These are phyloP conservation scores for Echinometra lucunter DNA, from an alignment of 53 echinoderm and acorn worm species.

Conservation along the genomic window DNA sequence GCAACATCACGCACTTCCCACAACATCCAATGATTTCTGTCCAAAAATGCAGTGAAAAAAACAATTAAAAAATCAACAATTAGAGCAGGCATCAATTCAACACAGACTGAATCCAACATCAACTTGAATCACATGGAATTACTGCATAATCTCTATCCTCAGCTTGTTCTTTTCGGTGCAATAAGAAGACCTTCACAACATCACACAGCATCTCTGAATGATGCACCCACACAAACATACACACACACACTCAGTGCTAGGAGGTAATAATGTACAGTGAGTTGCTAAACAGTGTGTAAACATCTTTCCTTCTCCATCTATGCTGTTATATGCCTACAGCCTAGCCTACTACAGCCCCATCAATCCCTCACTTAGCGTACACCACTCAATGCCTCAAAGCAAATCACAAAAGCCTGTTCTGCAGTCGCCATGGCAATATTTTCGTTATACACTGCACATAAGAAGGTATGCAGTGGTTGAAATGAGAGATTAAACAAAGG, in stretches of 20 bases:
- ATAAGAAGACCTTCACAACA: slow-evolving; percentile 16
- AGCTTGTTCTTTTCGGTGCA: neutral
- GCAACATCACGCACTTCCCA: neutral
- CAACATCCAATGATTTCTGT: neutral
- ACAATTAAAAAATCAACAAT: neutral
- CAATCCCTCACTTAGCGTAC: neutral
- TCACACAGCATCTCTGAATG: neutral
- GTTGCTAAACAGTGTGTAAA: slow-evolving; percentile 47
- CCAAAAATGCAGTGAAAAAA: neutral
- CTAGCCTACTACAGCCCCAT: neutral
- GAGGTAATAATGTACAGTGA: neutral
- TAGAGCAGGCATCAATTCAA: neutral
- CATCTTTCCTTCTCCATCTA: neutral
- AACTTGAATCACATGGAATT: neutral
- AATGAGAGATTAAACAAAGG: neutral
- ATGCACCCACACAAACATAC: neutral
- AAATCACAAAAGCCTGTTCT: slow-evolving; percentile 47
- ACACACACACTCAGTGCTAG: neutral
- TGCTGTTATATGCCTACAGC: neutral
- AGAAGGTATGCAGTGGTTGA: neutral
- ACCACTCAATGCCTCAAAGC: neutral
- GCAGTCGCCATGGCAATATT: slow-evolving; percentile 1
- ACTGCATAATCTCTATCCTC: neutral
- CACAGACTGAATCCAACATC: neutral
- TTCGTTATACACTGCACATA: slow-evolving; percentile 28